Evolutionary conservation across 2,797 vertebrate species (phyloP).

Genomic region (Crenichthys baileyi): DNA sequence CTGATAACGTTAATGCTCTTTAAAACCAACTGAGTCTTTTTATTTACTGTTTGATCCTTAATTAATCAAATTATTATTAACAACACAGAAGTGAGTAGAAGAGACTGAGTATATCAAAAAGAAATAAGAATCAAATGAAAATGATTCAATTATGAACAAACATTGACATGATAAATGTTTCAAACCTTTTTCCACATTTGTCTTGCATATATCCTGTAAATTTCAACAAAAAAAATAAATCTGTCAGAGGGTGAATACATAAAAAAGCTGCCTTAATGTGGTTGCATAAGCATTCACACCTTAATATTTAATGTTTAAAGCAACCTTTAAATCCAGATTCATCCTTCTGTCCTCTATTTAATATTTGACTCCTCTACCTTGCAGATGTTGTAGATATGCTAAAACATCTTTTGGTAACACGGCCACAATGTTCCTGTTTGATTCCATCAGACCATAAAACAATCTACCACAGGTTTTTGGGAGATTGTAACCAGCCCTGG

Average conservation of each 20-base stretch:
- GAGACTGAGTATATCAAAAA: conserved; percentile 9
- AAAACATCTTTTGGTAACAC: too few relatives aligned
- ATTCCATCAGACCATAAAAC: neutral
- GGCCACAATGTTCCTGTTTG: too few relatives aligned
- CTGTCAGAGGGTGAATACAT: neutral
- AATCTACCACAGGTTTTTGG: neutral
- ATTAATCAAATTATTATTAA: conserved; percentile 12
- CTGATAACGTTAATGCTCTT: conserved; percentile 1
- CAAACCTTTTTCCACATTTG: neutral
- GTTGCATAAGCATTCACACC: neutral
- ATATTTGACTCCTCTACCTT: too few relatives aligned
- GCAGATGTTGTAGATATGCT: too few relatives aligned
- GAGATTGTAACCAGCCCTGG: neutral
- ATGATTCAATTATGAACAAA: too few relatives aligned
- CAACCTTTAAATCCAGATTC: neutral
- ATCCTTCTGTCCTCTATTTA: too few relatives aligned
- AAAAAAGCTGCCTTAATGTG: neutral
- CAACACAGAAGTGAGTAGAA: conserved; percentile 5
- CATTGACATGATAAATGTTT: neutral
- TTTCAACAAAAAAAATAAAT: neutral
- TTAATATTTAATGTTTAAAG: neutral
- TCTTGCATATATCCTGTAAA: neutral
- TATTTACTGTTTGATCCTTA: conserved; percentile 5
- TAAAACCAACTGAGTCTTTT: conserved; percentile 6
- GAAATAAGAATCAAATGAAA: neutral